phyloP scores from a whole-genome alignment of 2,113 vertebrate genomes.

The Megaptera novaeangliae region DNA sequence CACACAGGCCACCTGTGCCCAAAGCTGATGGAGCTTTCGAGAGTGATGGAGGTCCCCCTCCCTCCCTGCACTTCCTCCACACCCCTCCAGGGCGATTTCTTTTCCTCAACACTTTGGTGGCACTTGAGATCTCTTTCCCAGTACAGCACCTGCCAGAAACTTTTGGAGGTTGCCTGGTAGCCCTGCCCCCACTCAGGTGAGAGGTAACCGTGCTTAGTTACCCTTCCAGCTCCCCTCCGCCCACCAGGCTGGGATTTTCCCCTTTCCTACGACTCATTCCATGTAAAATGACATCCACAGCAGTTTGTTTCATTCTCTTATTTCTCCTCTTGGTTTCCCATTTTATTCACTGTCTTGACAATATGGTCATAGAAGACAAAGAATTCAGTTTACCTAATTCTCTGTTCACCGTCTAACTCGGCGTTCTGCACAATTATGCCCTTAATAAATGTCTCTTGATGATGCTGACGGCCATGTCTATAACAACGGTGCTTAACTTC shows the following conservation, averaged over 20 bases:
- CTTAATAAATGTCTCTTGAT: not conserved
- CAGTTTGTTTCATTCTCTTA: not conserved
- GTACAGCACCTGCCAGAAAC: fast-evolving
- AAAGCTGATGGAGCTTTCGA: not conserved
- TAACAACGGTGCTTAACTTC: not conserved
- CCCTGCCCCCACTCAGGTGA: not conserved
- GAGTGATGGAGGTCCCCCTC: fast-evolving
- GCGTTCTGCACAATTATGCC: not conserved
- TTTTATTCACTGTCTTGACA: too few species aligned
- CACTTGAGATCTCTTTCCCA: not conserved
- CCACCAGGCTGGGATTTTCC: too few species aligned
- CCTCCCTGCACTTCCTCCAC: fast-evolving
- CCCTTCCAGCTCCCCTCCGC: not conserved
- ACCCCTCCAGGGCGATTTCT: fast-evolving
- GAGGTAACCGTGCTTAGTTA: fast-evolving
- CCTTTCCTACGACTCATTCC: fast-evolving
- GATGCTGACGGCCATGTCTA: not conserved
- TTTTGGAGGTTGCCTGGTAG: not conserved
- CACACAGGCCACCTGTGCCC: fast-evolving
- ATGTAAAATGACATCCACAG: fast-evolving
- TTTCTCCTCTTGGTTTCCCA: not conserved
- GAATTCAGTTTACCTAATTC: not conserved
- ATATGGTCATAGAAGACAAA: not conserved
- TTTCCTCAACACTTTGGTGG: not conserved
- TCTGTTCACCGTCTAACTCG: not conserved